Evolutionary conservation across 2,113 vertebrate species (phyloP), one percentile per base, ranked within the genome.

Genomic region (Toxotes chatareus): DNA sequence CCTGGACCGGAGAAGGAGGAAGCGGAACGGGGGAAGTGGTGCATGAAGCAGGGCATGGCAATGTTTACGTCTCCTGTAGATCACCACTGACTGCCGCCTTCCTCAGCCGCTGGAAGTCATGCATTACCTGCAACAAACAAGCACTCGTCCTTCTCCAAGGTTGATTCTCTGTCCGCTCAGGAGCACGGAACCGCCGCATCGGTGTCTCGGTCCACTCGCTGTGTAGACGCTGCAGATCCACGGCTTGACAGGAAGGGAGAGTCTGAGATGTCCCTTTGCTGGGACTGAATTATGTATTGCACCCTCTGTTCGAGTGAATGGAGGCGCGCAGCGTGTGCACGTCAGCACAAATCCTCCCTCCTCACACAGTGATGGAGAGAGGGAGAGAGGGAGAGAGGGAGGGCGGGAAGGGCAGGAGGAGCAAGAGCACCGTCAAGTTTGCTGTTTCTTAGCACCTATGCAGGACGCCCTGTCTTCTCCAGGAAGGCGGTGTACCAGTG

Each of bases 1-100:
- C 79, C 85, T 1, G 70, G 60, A 70, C 40, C 72, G 57, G 82
- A 7, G 73, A 36, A 60, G 62, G 61, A 42, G 16, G 73, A 42
- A 1, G 68, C 21, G 63, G 63, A 17, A 40, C 16, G 38, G 36
- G 67, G 69, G 31, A 40, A 55, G 68, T 60, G 73, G 57, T 73
- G 88, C 80, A 65, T 61, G 73, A 62, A 75, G 62, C 91, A 82
- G 89, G 92, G 82, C 91, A 92, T 89, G 90, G 76, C 86, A 84
- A 80, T 93, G 92, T 94, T 94, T 93, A 93, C 86, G 86, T 92
- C 86, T 83, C 38, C 55, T 19, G 79, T 57, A 66, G 71, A 63
- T 57, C 67, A 14, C 62, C 53, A 4, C 19, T 4, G 34, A 4
- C 42, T 10, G 53, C 47, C 64, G 79, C 66, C 68, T 59, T 53